A percentile compares a stretch with the other conserved stretches of the same genome.
Evolutionary conservation across 1,140 invertebrate genomes (phyloP).

Genomic region (Polypedilum pembai): DNA sequence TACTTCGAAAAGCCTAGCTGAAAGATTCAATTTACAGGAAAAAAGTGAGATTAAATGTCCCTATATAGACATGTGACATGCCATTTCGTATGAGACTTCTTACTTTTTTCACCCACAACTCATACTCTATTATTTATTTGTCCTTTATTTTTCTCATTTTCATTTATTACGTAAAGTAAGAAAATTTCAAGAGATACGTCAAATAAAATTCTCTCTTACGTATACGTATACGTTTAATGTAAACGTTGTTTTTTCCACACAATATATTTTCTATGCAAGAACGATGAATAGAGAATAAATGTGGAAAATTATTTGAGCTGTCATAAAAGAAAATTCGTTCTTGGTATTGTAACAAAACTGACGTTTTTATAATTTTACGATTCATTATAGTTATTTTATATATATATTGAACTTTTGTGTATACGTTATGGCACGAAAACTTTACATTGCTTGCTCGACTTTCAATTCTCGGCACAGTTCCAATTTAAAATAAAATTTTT

Average conservation of each 20-base stretch:
- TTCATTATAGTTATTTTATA: conserved; percentile 19
- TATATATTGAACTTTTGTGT: conserved; percentile 12
- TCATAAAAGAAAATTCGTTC: conserved; percentile 14
- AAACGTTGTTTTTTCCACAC: not conserved
- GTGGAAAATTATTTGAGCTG: conserved; percentile 5
- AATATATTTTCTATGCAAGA: too few species aligned
- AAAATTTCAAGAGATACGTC: not conserved
- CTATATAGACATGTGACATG: conserved; percentile 17
- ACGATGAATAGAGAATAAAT: not conserved
- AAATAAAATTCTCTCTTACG: not conserved
- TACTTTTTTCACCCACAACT: not conserved
- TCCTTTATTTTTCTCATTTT: too few species aligned
- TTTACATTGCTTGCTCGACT: not conserved
- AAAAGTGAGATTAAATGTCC: conserved; percentile 15
- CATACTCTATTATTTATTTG: not conserved
- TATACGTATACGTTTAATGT: not conserved
- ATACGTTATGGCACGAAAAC: not conserved
- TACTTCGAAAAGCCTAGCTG: conserved; percentile 16
- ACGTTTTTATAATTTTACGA: conserved; percentile 19
- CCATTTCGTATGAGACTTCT: not conserved
- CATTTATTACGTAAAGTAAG: not conserved
- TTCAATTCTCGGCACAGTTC: conserved; percentile 1
- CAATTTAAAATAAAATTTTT: not conserved
- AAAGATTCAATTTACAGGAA: conserved; percentile 14
- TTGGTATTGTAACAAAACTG: conserved; percentile 14